Evolutionary conservation across 2,888 invertebrate genomes (phyloP), one percentile per base, ranked within the genome.

Genomic region (Ganaspis brasiliensis): DNA sequence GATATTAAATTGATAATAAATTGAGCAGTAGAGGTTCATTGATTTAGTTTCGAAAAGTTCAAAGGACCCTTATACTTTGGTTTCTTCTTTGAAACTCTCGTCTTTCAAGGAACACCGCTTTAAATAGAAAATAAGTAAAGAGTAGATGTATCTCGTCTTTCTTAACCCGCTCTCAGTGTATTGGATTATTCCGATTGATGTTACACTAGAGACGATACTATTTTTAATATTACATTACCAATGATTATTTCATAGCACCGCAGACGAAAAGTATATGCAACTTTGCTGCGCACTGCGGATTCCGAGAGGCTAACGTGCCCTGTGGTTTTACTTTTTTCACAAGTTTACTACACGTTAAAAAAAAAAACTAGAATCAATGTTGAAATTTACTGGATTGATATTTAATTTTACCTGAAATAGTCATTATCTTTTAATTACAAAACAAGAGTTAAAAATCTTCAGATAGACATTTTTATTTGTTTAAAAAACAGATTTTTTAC

Each of bases 151-250:
- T 57, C 45, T 67, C 26, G 12, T 37, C 75, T 75, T 78, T 72
- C 49, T 73, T 49, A 24, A 52, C 55, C 70, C 72, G 57, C 74
- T 76, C 56, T 77, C 70, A 14, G 40, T 45, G 80, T 75, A 76
- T 75, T 79, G 82, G 86, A 87, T 88, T 90, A 90, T 90, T 90
- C 88, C 85, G 86, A 87, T 85, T 88, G 89, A 89, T 87, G 88
- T 87, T 86, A 81, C 89, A 81, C 88, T 76, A 75, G 89, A 85
- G 89, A 88, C 86, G 79, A 79, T 63, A 78, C 77, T 79, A 71
- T 82, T 87, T 89, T 89, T 87, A 90, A 90, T 89, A 89, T 88
- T 89, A 83, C 85, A 79, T 70, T 55, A 61, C 71, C 73, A 72
- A 85, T 89, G 83, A 87, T 87, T 90, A 87, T 89, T 90, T 87